A percentile compares a stretch with the other conserved stretches of the same genome.
Conservation (phyloP, 2,113 vertebrate genomes). For the Myiagra hebetior region DNA sequence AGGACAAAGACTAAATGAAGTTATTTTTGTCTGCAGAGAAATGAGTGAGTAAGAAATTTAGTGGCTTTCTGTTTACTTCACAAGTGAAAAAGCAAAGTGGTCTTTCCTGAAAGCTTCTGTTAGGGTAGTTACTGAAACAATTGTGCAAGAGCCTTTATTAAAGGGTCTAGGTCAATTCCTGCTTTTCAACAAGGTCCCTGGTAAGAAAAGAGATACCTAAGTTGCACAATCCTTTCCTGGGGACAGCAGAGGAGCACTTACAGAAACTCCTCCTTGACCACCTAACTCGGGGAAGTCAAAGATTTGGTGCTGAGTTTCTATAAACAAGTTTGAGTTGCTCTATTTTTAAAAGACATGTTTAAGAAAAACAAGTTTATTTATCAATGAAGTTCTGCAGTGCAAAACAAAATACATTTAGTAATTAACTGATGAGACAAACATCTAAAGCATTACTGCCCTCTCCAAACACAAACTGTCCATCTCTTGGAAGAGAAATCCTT, state of each 20-base stretch:
- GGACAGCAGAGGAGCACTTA: background rate
- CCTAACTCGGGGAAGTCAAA: background rate
- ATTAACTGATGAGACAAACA: background rate
- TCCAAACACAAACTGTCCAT: background rate
- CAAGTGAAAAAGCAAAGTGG: background rate
- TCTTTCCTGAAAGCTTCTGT: background rate
- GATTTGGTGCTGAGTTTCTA: background rate
- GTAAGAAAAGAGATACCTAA: background rate
- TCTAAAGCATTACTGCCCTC: background rate
- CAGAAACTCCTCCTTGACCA: background rate
- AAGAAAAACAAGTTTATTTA: background rate
- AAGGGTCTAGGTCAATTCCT: background rate
- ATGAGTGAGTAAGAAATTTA: background rate
- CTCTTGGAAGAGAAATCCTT: background rate
- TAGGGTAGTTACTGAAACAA: background rate
- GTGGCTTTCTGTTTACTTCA: background rate
- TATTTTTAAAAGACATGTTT: background rate
- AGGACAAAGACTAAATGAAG: background rate
- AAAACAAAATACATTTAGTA: background rate
- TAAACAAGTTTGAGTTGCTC: background rate
- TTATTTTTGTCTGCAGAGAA: background rate
- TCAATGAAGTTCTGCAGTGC: background rate
- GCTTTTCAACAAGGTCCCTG: background rate
- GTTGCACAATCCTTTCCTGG: background rate
- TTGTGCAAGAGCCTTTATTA: background rate